Conservation (phyloP, 1,140 invertebrate species). For the Temnothorax nylanderi region DNA sequence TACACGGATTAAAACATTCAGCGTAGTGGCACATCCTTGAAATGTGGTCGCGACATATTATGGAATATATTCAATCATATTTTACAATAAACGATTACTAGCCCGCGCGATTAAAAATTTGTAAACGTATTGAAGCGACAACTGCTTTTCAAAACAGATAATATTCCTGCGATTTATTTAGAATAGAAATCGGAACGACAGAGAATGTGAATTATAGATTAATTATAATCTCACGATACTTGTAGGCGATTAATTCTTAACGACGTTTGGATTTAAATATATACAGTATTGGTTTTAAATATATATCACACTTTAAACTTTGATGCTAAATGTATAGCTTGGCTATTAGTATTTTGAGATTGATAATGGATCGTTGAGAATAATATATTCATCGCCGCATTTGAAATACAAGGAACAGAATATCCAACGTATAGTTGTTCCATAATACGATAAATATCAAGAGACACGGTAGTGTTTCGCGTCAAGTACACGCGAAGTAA, state of each 20-base stretch:
- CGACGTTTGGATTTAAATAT: not conserved
- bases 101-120: too few species aligned
- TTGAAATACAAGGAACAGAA: not conserved
- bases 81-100: too few species aligned
- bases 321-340: not conserved
- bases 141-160: too few species aligned
- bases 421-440: not conserved
- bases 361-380: not conserved
- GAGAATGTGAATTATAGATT: not conserved
- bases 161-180: too few species aligned
- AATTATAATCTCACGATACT: not conserved
- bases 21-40: not conserved
- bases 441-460: not conserved
- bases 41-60: not conserved
- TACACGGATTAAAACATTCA: not conserved
- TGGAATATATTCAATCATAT: too few species aligned
- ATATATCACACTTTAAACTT: not conserved
- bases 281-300: not conserved
- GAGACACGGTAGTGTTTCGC: too few species aligned
- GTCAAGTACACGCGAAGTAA: too few species aligned
- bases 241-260: not conserved
- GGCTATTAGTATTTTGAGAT: not conserved
- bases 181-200: not conserved
- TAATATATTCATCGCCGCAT: not conserved
- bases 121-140: too few species aligned